These are phyloP conservation scores for Scaeva pyrastri DNA, from an alignment of 2,888 invertebrate species.

Conservation along the genomic window DNA sequence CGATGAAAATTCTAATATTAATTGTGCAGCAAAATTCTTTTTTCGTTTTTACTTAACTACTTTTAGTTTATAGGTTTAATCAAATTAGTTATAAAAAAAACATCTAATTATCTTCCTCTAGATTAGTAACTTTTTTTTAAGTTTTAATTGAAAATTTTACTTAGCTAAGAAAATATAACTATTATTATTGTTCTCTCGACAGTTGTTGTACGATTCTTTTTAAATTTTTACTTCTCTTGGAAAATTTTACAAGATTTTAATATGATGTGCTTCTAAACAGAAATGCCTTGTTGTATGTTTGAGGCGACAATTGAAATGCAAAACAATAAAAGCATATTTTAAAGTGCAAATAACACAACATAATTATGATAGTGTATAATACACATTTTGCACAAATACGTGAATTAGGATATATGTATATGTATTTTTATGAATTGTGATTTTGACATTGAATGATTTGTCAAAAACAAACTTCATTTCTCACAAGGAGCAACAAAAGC, in stretches of 20 bases:
- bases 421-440: not conserved
- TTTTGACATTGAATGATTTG: conserved; percentile 32
- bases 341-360: conserved; percentile 32
- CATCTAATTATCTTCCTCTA: conserved; percentile 60
- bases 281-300: conserved; percentile 26
- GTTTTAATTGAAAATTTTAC: conserved; percentile 11
- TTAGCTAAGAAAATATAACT: conserved; percentile 18
- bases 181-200: not conserved
- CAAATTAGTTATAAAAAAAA: conserved; percentile 41
- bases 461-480: conserved; percentile 59
- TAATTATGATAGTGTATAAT: conserved; percentile 28
- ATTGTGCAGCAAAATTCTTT: conserved; percentile 83
- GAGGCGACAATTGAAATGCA: conserved; percentile 48
- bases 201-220: not conserved
- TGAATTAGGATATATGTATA: not conserved
- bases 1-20: conserved; percentile 90
- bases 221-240: not conserved
- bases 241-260: conserved; percentile 41
- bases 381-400: conserved; percentile 59
- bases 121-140: conserved; percentile 52
- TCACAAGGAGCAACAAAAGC: conserved; percentile 77
- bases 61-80: conserved; percentile 45
- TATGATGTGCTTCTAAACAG: conserved; percentile 11
- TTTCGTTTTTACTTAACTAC: conserved; percentile 77
- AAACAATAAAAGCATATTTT: conserved; percentile 26